These are phyloP conservation scores for Lepidonotus clava DNA, from an alignment of 2,888 invertebrate species.

Conservation along the genomic window DNA sequence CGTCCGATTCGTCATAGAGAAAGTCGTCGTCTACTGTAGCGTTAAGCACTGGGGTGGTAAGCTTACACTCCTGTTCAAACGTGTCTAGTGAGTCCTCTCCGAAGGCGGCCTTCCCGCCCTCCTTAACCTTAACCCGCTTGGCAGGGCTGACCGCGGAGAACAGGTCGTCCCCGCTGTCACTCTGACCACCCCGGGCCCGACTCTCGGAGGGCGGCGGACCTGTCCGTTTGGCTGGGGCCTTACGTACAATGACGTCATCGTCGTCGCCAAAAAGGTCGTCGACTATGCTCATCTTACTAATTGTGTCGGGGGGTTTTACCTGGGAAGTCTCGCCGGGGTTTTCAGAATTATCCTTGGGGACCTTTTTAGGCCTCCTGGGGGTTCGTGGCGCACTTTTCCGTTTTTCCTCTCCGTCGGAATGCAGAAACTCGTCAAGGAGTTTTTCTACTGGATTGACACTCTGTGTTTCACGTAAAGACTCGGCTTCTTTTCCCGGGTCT, in stretches of 20 bases:
- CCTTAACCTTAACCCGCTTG: background rate
- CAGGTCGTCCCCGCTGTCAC: background rate
- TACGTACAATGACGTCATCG: constrained; percentile 10
- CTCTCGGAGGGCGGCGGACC: background rate
- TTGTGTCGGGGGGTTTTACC: background rate
- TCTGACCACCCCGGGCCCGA: background rate
- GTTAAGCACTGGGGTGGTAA: background rate
- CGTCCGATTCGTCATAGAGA: background rate
- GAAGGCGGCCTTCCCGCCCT: background rate
- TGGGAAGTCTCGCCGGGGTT: background rate
- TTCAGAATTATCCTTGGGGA: background rate
- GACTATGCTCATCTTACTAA: background rate
- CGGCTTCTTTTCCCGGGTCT: background rate
- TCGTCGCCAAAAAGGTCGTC: background rate
- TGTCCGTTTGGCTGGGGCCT: constrained; percentile 18
- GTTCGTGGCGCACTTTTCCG: background rate
- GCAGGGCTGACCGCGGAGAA: background rate
- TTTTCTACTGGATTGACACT: background rate
- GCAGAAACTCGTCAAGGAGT: background rate
- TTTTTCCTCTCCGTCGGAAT: background rate
- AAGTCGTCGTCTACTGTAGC: background rate
- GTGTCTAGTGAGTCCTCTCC: background rate
- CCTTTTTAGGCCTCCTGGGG: background rate
- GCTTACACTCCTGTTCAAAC: constrained; percentile 1
- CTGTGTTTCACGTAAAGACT: background rate